phyloP scores from a whole-genome alignment of 1,140 invertebrate species.

The Drosophila grimshawi region DNA sequence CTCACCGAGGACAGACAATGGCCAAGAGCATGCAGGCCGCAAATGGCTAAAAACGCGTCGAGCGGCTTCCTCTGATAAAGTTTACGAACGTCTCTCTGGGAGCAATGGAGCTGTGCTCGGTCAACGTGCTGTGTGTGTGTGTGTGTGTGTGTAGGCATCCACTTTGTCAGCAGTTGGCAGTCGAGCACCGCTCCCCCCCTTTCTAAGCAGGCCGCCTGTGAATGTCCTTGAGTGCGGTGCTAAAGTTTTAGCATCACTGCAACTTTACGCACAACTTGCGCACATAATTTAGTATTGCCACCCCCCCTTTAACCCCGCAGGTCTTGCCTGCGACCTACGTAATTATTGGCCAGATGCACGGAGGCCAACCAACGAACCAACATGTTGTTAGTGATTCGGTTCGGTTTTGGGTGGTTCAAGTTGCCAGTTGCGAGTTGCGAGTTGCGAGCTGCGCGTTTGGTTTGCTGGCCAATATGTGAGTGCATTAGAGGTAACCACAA shows the following conservation, averaged over 20 bases:
- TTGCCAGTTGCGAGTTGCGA: neutral
- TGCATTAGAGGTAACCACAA: conserved; percentile 79
- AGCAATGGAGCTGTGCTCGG: conserved; percentile 4
- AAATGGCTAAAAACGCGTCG: conserved; percentile 58
- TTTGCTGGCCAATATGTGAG: conserved; percentile 67
- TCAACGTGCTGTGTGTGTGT: conserved; percentile 5
- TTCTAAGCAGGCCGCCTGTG: neutral
- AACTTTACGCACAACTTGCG: conserved; percentile 79
- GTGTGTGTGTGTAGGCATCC: conserved; percentile 61
- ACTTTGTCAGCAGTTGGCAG: conserved; percentile 60
- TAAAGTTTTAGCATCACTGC: conserved; percentile 72
- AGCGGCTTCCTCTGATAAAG: conserved; percentile 74
- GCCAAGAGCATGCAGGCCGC: conserved; percentile 62
- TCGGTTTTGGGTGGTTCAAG: conserved; percentile 11
- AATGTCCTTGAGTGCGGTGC: conserved; percentile 64
- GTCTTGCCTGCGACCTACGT: conserved; percentile 30
- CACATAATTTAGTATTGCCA: conserved; percentile 66
- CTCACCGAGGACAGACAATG: conserved; percentile 18
- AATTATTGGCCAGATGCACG: conserved; percentile 71
- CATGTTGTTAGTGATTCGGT: conserved; percentile 26
- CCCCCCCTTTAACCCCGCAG: neutral
- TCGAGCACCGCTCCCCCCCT: neutral
- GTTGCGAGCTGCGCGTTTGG: no score
- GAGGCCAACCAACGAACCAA: neutral
- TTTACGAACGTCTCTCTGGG: conserved; percentile 63